Evolutionary conservation across 1,140 invertebrate species (phyloP).

Genomic region (Eciton burchellii): DNA sequence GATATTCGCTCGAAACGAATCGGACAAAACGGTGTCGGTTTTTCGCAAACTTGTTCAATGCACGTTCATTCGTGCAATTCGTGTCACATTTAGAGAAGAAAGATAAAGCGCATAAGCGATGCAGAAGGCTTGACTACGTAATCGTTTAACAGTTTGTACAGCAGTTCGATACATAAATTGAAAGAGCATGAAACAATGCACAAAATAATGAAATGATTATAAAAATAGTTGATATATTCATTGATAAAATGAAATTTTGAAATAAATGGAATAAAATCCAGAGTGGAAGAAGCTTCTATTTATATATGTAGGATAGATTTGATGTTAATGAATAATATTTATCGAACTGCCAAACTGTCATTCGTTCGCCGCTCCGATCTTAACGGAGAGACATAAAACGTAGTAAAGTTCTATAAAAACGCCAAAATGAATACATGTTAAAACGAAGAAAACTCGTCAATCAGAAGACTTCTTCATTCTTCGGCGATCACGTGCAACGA

Average conservation of each 20-base stretch:
- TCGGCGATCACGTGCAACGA: conserved; percentile 19
- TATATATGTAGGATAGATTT: not conserved
- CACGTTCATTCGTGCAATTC: conserved; percentile 9
- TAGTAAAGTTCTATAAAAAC: conserved; percentile 30
- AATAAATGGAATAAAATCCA: not conserved
- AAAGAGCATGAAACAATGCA: conserved; percentile 14
- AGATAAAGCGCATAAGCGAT: conserved; percentile 77
- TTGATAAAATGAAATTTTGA: not conserved
- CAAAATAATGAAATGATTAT: not conserved
- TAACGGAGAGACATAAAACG: not conserved
- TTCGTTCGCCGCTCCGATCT: conserved; percentile 16
- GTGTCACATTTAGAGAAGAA: conserved; percentile 62
- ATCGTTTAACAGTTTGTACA: conserved; percentile 53
- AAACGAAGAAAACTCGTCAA: not conserved
- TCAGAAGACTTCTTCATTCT: conserved; percentile 23
- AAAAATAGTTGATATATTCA: not conserved
- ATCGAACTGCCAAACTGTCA: not conserved
- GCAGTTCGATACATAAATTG: conserved; percentile 26
- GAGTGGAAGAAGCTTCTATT: not conserved
- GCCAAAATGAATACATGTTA: not conserved
- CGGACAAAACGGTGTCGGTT: not conserved
- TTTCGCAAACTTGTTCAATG: not conserved
- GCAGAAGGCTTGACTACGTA: conserved; percentile 66
- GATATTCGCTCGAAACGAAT: not conserved
- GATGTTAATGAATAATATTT: not conserved